Evolutionary conservation across 1,140 invertebrate genomes (phyloP), one percentile per base, ranked within the genome.

Genomic region (Drosophila elegans): DNA sequence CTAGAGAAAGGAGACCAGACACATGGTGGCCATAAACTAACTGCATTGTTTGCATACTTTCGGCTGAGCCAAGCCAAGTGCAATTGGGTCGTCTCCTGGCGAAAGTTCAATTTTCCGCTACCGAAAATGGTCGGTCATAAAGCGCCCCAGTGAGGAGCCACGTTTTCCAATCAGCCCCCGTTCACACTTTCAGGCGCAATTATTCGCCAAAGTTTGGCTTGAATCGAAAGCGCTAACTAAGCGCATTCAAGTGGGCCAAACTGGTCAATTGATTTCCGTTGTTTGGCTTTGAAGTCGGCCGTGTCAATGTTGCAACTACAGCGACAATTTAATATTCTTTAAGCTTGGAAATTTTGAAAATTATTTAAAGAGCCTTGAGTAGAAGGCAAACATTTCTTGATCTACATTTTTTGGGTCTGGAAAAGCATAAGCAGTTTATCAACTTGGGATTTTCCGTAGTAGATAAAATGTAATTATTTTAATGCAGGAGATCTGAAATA

Each of bases 201-300:
- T 59, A 64, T 48, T 48, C 45, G 42, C 36, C 21, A 44, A 52
- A 49, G 44, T 84, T 79, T 53, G 71, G 61, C 48, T 51, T 45
- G 57, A 38, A 46, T 53, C 42, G 29, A 69, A 67, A 72, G 69
- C 74, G 62, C 81, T 83, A 83, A 83, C 81, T 85, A 85, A 57
- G 56, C 45, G 77, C 61, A 84, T 80, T 80, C 72, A 80, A 48
- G 54, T 59, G 48, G 36, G 42, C 46, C 61, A 51, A 69, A 36
- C 25, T 77, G 74, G 64, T 42, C 74, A 77, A 68, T 76, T 76
- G 73, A 41, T 76, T 60, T 45, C 21, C 78, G 49, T 80, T 80
- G 77, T 78, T 78, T 42, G 61, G 5, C 56, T 52, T 48, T 57
- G 78, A 60, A 62, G 41, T 60, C 5, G 21, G 16, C 21, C 25